Conservation (phyloP, 2,113 vertebrate species). For the Cardinalis cardinalis region DNA sequence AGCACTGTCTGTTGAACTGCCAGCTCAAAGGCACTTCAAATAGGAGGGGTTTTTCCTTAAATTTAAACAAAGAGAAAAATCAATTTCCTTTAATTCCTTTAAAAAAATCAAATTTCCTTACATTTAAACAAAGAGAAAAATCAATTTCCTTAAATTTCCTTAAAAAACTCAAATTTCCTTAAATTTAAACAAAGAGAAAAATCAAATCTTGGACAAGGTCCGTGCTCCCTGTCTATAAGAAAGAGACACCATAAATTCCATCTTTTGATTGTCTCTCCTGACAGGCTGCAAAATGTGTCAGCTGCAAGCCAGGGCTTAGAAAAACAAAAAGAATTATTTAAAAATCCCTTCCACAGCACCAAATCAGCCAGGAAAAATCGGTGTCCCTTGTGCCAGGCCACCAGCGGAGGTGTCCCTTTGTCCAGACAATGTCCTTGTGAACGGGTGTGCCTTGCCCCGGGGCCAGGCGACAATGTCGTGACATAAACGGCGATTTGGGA, state of each 20-base stretch:
- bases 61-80: neutral
- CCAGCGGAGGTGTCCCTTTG: neutral
- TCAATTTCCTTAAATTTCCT: too few species aligned
- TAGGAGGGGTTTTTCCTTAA: neutral
- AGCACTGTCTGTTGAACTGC: neutral
- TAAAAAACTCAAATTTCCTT: too few species aligned
- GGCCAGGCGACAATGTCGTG: too few species aligned
- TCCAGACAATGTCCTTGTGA: rapidly evolving
- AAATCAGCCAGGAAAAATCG: neutral
- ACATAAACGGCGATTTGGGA: rapidly evolving
- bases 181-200: neutral
- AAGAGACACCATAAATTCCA: neutral
- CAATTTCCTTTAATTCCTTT: too few species aligned
- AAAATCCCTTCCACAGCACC: neutral
- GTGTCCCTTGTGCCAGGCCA: neutral
- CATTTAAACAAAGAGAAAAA: neutral
- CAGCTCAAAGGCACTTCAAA: neutral
- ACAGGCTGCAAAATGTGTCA: neutral
- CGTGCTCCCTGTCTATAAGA: neutral
- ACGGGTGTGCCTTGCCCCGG: rapidly evolving
- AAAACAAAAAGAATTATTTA: neutral
- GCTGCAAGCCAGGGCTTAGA: neutral
- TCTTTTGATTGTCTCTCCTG: neutral
- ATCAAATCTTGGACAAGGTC: neutral
- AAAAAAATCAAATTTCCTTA: neutral